phyloP scores from a whole-genome alignment of 2,797 vertebrate genomes.

The Gymnoscopelus braueri region DNA sequence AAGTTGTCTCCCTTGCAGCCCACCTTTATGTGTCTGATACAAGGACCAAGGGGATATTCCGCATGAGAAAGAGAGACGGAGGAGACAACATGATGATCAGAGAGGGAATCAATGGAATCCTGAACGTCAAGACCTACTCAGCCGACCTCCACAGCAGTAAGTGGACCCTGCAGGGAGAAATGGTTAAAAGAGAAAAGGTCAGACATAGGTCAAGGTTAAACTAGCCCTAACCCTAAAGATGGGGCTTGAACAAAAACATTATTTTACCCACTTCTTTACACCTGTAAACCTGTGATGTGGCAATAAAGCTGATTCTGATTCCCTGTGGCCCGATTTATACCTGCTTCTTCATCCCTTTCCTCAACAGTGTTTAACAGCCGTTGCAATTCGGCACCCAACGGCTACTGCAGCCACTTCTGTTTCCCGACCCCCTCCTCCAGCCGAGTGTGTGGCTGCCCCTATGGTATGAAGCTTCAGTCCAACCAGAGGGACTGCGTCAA shows the following conservation, averaged over 20 bases:
- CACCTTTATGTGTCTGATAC: constrained; percentile 77
- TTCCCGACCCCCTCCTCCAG: constrained; percentile 87
- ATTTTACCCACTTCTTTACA: too few species aligned
- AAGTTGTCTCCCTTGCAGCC: constrained; percentile 53
- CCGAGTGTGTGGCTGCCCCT: constrained; percentile 91
- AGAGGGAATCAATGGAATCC: constrained; percentile 70
- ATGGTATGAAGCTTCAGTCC: constrained; percentile 88
- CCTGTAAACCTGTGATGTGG: background rate
- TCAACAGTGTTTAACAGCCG: constrained; percentile 74
- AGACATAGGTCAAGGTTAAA: background rate
- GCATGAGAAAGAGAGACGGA: constrained; percentile 80
- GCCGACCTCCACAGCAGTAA: constrained; percentile 74
- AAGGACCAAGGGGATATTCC: constrained; percentile 68
- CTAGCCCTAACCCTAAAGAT: background rate
- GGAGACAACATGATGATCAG: constrained; percentile 74
- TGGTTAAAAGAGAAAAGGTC: too few species aligned
- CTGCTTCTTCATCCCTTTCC: background rate
- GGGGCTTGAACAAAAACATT: too few species aligned
- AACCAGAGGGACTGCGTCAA: constrained; percentile 87
- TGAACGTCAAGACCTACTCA: constrained; percentile 78
- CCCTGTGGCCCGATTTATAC: background rate
- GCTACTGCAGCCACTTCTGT: constrained; percentile 94
- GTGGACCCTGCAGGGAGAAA: constrained; percentile 31
- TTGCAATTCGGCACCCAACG: constrained; percentile 86
- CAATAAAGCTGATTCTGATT: background rate